Evolutionary conservation across 1,140 invertebrate species (phyloP).

Genomic region (Cecropterus lyciades): DNA sequence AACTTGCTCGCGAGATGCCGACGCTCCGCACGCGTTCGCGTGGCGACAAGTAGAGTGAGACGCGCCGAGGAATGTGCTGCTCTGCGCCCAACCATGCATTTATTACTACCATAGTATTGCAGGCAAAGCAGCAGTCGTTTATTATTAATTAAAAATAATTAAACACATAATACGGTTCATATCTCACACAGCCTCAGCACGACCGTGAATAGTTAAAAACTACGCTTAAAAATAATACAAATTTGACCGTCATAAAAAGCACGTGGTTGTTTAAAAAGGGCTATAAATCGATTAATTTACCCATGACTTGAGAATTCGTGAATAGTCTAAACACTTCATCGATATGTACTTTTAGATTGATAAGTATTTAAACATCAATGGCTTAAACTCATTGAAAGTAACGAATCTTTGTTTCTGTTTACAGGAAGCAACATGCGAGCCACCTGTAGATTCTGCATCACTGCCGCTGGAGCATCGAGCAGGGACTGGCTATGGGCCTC

Average conservation of each 20-base stretch:
- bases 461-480: constrained; percentile 91
- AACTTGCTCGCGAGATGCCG: constrained; percentile 57
- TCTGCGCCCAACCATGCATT: constrained; percentile 52
- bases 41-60: constrained; percentile 75
- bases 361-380: neutral
- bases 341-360: neutral
- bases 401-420: constrained; percentile 57
- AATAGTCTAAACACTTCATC: neutral
- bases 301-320: too few relatives aligned
- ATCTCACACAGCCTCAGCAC: too few relatives aligned
- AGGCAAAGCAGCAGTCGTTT: constrained; percentile 18
- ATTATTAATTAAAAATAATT: constrained; percentile 7
- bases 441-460: constrained; percentile 91
- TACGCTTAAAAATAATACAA: too few relatives aligned
- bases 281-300: too few relatives aligned
- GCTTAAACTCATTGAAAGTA: neutral
- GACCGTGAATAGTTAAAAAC: too few relatives aligned
- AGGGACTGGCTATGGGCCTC: constrained; percentile 88
- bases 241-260: too few relatives aligned
- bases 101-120: constrained; percentile 40
- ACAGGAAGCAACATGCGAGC: constrained; percentile 90
- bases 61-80: constrained; percentile 67
- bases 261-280: too few relatives aligned
- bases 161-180: neutral
- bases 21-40: constrained; percentile 52